phyloP scores from a whole-genome alignment of 2,888 invertebrate species.

The Sphaerophoria taeniata region DNA sequence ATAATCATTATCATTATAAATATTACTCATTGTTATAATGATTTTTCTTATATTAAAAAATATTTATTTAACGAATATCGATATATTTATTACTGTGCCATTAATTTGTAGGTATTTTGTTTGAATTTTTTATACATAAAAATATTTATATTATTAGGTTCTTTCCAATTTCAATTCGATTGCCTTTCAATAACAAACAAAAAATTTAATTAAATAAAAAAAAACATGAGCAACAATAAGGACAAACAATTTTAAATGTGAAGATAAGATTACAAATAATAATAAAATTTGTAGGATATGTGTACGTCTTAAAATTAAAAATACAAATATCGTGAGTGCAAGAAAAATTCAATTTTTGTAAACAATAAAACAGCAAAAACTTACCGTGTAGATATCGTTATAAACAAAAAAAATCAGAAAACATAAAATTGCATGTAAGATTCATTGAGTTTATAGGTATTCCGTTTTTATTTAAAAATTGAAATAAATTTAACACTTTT shows the following conservation, averaged over 20 bases:
- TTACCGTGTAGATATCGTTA: conserved; percentile 65
- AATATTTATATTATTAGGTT: conserved; percentile 44
- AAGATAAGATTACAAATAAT: conserved; percentile 46
- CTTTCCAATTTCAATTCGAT: conserved; percentile 72
- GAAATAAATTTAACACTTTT: conserved; percentile 45
- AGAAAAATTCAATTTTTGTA: conserved; percentile 33
- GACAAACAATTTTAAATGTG: conserved; percentile 51
- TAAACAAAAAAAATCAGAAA: conserved; percentile 44
- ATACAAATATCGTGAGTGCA: conserved; percentile 52
- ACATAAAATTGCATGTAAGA: conserved; percentile 58
- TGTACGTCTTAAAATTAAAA: conserved; percentile 49
- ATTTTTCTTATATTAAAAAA: conserved; percentile 47
- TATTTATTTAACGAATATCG: conserved; percentile 39
- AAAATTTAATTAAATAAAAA: conserved; percentile 8
- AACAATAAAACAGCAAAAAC: conserved; percentile 18
- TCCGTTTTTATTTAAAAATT: conserved; percentile 34
- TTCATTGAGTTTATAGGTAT: conserved; percentile 67
- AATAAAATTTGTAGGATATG: conserved; percentile 51
- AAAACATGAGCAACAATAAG: conserved; percentile 70
- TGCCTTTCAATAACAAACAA: conserved; percentile 52
- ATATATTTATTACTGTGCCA: conserved; percentile 54
- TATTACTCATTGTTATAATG: conserved; percentile 60
- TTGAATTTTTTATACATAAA: conserved; percentile 28
- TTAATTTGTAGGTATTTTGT: conserved; percentile 42
- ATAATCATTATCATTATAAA: conserved; percentile 64